phyloP scores from a whole-genome alignment of 92 coral and sea anemone species.

The Zoanthus gigantus region DNA sequence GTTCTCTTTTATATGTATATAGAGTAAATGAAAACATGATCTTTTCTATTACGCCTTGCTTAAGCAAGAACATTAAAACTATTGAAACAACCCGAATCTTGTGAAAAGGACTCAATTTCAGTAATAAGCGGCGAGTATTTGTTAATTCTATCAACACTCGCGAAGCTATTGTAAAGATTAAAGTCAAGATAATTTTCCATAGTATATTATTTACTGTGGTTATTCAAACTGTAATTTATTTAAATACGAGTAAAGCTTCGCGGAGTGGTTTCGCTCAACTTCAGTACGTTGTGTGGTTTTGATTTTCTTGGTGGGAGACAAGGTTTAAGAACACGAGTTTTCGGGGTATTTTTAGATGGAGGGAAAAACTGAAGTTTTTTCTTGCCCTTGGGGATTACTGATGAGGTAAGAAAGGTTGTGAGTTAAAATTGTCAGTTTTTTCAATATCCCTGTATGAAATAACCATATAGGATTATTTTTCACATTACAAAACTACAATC shows the following conservation, averaged over 20 bases:
- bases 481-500: too few relatives aligned
- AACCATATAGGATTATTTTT: too few relatives aligned
- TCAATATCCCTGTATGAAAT: too few relatives aligned
- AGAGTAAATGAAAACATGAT: constrained; percentile 14
- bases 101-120: neutral
- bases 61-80: constrained; percentile 15
- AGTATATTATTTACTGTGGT: neutral
- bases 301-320: too few relatives aligned
- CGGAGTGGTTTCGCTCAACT: neutral
- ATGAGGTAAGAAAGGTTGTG: too few relatives aligned
- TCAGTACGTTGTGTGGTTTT: neutral
- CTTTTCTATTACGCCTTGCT: constrained; percentile 38
- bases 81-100: neutral
- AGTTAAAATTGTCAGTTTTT: too few relatives aligned
- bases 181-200: neutral
- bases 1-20: constrained; percentile 50
- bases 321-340: neutral
- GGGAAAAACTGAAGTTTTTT: too few relatives aligned
- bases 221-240: constrained; percentile 36
- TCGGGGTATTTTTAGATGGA: neutral
- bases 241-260: neutral
- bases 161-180: neutral
- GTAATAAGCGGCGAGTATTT: neutral
- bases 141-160: constrained; percentile 1
- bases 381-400: too few relatives aligned